Base-by-base conservation (phyloP, 2,888 invertebrate species). In the Torymus tubicola region DNA sequence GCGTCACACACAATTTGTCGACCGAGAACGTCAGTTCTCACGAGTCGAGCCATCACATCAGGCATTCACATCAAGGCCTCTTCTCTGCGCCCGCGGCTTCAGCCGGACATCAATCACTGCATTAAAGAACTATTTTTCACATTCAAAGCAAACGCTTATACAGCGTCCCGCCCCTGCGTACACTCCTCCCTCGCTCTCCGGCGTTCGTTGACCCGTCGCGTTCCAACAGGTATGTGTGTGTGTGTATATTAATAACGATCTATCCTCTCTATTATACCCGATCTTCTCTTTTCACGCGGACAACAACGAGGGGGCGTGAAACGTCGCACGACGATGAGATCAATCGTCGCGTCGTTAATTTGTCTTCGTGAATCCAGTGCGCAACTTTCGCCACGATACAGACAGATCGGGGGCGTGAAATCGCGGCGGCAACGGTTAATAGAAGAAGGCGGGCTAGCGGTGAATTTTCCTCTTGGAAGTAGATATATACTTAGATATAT, bases 101-200 rank as follows among this genome's bases (percentile, higher is more conserved):
- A 14, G 53, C 53, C 11, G 14, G 24, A n/a, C 50, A 42, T 42
- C 50, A 64, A 64, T 64, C 64, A 64, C 69, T 57, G 14, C 12
- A 57, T 69, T 57, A 69, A 69, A 52, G 69, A 69, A 57, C 69
- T n/a, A 69, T 57, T 58, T 58, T 58, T 70, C 70, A 31, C 31
- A 50, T 58, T 67, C 0, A 18, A n/a, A 1, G 61, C 61, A 13
- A 31, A 8, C 12, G 42, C 63, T 13, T 14, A 14, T 31, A n/a
- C n/a, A n/a, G n/a, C 31, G 31, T 31, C 31, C 2, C 31, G 31
- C 31, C 31, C 31, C 31, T 31, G 8, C 8, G 8, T 8, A 31
- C 31, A 3, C 31, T 31, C 31, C n/a, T n/a, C 4, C 31, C 8
- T 8, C 3, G 8, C 31, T 31, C 31, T 31, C 31, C 5, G 8